Evolutionary conservation across 2,113 vertebrate genomes (phyloP).

Genomic region (Blennius ocellaris): DNA sequence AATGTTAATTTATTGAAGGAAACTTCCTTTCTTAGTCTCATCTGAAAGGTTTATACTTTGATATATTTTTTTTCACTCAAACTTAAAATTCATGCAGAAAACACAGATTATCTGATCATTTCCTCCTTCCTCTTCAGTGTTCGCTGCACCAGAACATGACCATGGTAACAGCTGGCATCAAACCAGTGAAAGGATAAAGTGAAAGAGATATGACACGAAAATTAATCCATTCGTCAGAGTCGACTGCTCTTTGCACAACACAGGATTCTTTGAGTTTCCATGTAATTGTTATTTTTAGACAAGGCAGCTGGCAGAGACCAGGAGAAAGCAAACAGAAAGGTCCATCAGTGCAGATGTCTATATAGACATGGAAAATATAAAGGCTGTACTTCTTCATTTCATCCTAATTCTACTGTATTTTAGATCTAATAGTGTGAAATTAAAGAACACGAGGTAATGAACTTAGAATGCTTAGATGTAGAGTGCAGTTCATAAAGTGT

Average conservation of each 20-base stretch:
- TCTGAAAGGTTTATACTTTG: background rate
- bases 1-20: too few species aligned
- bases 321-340: background rate
- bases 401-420: background rate
- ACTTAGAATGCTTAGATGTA: background rate
- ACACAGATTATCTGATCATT: constrained; percentile 3
- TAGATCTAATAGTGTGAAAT: background rate
- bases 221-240: constrained; percentile 19
- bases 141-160: background rate
- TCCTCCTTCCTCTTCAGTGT: background rate
- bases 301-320: constrained; percentile 55
- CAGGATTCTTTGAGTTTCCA: constrained; percentile 50
- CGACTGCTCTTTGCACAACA: background rate
- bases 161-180: background rate
- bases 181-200: background rate
- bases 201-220: constrained; percentile 4
- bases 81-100: background rate
- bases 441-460: background rate
- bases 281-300: constrained; percentile 72
- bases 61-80: background rate
- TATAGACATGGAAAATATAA: background rate
- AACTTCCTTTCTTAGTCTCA: background rate
- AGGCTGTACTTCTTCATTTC: background rate
- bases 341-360: constrained; percentile 21
- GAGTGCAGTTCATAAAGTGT: background rate